These are phyloP conservation scores for Protonemura montana DNA, from an alignment of 2,888 invertebrate species.

Conservation along the genomic window DNA sequence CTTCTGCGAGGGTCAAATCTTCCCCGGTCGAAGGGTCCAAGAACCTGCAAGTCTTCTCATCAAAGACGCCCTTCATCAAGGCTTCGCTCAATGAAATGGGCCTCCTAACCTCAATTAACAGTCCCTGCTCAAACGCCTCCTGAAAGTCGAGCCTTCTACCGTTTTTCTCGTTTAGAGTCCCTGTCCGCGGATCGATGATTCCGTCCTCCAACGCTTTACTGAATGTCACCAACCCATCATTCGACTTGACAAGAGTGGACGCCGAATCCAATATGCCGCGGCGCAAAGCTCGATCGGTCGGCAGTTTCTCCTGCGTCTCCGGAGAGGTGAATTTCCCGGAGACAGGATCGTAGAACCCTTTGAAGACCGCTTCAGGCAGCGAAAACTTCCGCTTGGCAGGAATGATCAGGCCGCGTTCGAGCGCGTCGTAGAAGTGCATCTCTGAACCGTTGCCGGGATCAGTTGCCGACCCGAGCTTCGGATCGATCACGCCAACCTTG, in stretches of 20 bases:
- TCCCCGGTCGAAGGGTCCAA: slow-evolving; percentile 82
- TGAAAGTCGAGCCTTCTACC: slow-evolving; percentile 73
- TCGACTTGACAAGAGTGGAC: slow-evolving; percentile 84
- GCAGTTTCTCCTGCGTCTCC: slow-evolving; percentile 78
- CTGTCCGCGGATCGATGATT: slow-evolving; percentile 77
- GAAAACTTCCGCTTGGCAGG: slow-evolving; percentile 84
- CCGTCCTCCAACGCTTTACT: slow-evolving; percentile 81
- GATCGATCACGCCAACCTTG: slow-evolving; percentile 76
- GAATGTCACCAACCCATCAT: slow-evolving; percentile 79
- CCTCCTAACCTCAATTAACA: slow-evolving; percentile 80
- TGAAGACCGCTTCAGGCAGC: slow-evolving; percentile 87
- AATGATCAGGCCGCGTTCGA: slow-evolving; percentile 81
- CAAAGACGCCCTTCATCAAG: slow-evolving; percentile 80
- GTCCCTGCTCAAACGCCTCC: slow-evolving; percentile 85
- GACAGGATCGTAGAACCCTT: slow-evolving; percentile 87
- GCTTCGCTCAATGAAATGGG: slow-evolving; percentile 85
- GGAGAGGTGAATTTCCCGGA: slow-evolving; percentile 84
- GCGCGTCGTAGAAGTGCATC: slow-evolving; percentile 82
- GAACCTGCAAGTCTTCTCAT: slow-evolving; percentile 80
- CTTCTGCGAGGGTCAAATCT: slow-evolving; percentile 80
- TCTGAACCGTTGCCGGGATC: slow-evolving; percentile 78
- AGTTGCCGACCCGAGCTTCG: slow-evolving; percentile 78
- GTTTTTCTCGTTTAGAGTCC: slow-evolving; percentile 70
- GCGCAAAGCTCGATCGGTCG: slow-evolving; percentile 83
- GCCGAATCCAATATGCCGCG: slow-evolving; percentile 85